Conservation (phyloP, 2,797 vertebrate species). For the Trachops cirrhosus region DNA sequence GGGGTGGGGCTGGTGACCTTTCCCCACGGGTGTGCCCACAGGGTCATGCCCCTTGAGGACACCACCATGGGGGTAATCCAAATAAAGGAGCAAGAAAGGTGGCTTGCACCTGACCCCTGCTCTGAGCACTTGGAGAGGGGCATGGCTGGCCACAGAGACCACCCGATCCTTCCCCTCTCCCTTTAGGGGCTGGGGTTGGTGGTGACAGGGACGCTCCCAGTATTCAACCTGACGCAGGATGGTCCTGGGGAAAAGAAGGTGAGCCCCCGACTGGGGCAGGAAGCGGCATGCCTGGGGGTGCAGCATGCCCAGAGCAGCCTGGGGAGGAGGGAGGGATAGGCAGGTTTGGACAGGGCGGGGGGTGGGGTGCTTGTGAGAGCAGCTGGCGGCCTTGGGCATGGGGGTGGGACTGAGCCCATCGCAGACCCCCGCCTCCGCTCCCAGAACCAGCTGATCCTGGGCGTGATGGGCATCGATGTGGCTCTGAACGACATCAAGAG, state of each 20-base stretch:
- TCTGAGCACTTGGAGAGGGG: neutral
- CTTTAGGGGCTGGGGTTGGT: slow-evolving; percentile 94
- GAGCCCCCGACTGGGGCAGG: slow-evolving; percentile 2
- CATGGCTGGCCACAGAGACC: neutral
- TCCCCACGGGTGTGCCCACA: neutral
- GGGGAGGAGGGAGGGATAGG: neutral
- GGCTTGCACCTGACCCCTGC: neutral
- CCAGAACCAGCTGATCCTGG: slow-evolving; percentile 98
- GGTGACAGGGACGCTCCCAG: slow-evolving; percentile 96
- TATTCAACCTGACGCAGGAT: slow-evolving; percentile 96
- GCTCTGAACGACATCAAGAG: slow-evolving; percentile 96
- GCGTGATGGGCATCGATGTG: slow-evolving; percentile 98
- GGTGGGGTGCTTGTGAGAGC: neutral
- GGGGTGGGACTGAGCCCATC: neutral
- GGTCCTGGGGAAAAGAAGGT: slow-evolving; percentile 86
- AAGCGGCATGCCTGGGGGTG: neutral
- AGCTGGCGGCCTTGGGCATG: neutral
- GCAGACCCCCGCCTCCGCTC: neutral
- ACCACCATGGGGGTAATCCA: neutral
- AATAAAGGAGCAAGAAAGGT: neutral
- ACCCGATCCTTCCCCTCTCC: slow-evolving; percentile 16
- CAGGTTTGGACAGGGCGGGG: neutral
- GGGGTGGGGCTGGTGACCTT: neutral
- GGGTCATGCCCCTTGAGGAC: neutral
- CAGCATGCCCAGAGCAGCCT: neutral